Evolutionary conservation across 1,140 invertebrate genomes (phyloP).

Genomic region (Cotesia typhae): DNA sequence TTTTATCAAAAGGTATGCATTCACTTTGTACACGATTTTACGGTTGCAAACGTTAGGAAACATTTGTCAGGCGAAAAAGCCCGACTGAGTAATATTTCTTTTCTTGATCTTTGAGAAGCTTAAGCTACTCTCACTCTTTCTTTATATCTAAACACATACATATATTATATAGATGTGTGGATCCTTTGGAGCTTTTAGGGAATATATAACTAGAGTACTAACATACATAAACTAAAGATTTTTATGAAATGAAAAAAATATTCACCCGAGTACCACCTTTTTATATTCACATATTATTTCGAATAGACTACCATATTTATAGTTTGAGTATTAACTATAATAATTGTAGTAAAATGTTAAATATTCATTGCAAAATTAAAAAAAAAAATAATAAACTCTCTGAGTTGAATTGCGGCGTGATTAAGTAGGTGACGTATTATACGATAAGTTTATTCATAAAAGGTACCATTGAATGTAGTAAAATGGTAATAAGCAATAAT

Average conservation of each 20-base stretch:
- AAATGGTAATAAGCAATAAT: too few relatives aligned
- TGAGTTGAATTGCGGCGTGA: background rate
- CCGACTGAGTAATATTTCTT: constrained; percentile 34
- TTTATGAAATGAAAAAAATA: constrained; percentile 16
- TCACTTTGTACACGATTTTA: constrained; percentile 17
- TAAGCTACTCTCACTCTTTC: constrained; percentile 6
- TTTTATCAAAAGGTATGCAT: constrained; percentile 26
- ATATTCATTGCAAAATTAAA: too few relatives aligned
- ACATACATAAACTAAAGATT: background rate
- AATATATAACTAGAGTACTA: background rate
- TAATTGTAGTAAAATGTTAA: too few relatives aligned
- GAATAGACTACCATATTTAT: too few relatives aligned
- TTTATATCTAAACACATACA: background rate
- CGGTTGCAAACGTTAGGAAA: constrained; percentile 13
- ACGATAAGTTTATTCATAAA: constrained; percentile 7
- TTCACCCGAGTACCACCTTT: background rate
- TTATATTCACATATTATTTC: background rate
- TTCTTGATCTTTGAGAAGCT: constrained; percentile 34
- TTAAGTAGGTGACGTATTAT: constrained; percentile 2
- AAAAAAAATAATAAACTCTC: too few relatives aligned
- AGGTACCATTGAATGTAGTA: too few relatives aligned
- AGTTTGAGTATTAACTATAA: too few relatives aligned
- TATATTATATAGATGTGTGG: background rate
- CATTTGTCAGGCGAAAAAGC: constrained; percentile 13
- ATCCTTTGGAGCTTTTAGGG: constrained; percentile 2